phyloP scores from a whole-genome alignment of 1,140 invertebrate genomes.

The Zaprionus gabonicus region DNA sequence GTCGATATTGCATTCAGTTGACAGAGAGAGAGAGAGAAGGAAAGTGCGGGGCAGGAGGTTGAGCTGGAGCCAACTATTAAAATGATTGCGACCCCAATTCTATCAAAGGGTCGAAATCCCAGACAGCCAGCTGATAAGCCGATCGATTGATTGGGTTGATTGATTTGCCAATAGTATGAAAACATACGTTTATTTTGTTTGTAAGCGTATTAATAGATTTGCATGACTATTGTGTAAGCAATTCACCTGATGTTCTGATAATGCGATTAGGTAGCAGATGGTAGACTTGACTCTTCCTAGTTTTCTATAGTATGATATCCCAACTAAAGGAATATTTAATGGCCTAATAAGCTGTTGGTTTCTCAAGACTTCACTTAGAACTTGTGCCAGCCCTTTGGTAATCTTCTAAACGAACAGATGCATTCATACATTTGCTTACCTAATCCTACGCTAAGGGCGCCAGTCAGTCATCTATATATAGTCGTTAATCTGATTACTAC shows the following conservation, averaged over 20 bases:
- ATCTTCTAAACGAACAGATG: background rate
- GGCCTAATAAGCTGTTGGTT: background rate
- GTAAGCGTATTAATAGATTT: conserved; percentile 13
- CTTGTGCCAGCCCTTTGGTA: background rate
- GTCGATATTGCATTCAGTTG: conserved; percentile 25
- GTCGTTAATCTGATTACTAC: background rate
- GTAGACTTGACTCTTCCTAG: background rate
- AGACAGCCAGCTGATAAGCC: conserved; percentile 39
- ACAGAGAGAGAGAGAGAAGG: background rate
- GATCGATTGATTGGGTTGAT: conserved; percentile 29
- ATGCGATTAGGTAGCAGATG: background rate
- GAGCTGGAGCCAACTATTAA: conserved; percentile 15
- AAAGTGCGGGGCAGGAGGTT: background rate
- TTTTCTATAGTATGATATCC: background rate
- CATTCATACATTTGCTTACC: background rate
- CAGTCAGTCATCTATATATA: background rate
- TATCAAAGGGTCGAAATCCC: conserved; percentile 15
- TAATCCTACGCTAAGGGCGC: background rate
- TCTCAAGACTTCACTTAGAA: background rate
- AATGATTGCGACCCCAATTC: conserved; percentile 34
- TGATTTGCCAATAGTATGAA: conserved; percentile 13
- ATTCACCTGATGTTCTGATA: background rate
- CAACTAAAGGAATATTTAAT: background rate
- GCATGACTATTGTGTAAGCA: conserved; percentile 4
- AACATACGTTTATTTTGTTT: background rate